Evolutionary conservation across 2,888 invertebrate genomes (phyloP), one percentile per base, ranked within the genome.

Genomic region (Dryocosmus kuriphilus): DNA sequence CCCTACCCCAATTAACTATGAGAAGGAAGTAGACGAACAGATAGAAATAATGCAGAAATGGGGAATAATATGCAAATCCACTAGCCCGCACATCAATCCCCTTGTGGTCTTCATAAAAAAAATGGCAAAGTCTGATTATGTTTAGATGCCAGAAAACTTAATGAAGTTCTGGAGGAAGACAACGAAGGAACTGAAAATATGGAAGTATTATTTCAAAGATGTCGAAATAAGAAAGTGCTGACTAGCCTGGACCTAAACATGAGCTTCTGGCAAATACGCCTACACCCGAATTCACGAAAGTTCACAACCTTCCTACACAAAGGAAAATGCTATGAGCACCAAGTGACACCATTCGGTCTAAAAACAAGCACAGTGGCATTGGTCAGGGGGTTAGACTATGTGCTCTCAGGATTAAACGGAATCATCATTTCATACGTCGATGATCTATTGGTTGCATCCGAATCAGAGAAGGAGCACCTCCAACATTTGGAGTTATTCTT

Each of bases 401-500:
- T 77, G 1, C 61, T 82, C 1, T 24, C 62, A n/a, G 74, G 75
- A 0, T 0, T 76, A 5, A 46, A 35, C 1, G 46, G n/a, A 1
- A 22, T 41, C 14, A 27, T 78, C 0, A 55, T 80, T 14, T 76
- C 79, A 2, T 80, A 79, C 8, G 80, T 82, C 0, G 82, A 80
- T 38, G 77, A 82, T 9, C 8, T 80, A 0, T 61, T 81, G 1
- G 35, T 67, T 1, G 51, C 65, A 5, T 79, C 79, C 22, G 57
- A 57, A 19, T 14, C 14, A 0, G 71, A 74, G n/a, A 75, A 76
- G 0, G 61, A 67, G 14, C 80, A 80, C 8, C 16, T 78, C 3
- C 9, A 74, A 8, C 80, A 85, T 30, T 57, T 86, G 14, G 57
- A 77, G 24, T 61, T 22, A 14, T 63, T 85, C 14, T 80, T 86